Base-by-base conservation (phyloP, 2,797 vertebrate genomes). In the Rousettus madagascariensis region DNA sequence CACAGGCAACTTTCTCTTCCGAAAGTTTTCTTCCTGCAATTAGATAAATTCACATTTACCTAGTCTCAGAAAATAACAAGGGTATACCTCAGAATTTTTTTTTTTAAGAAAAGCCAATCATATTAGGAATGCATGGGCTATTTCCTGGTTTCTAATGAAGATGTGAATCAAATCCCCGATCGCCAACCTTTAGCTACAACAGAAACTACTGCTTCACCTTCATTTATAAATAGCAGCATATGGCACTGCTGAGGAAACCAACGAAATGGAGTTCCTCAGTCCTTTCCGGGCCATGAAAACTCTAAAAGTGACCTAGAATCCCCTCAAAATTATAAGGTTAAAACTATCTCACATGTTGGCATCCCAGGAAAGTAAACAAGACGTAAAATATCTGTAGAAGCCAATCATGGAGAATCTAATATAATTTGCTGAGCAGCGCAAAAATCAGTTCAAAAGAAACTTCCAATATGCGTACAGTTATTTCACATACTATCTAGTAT, bases 1-100 rank as follows among this genome's bases (percentile, higher is more conserved):
- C 77, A 99, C 98, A 1, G 99, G 99, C 1, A 99, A 98, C 95
- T 99, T 99, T 43, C 99, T 99, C 97, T 99, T 99, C 68, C 99
- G 98, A 72, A 99, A 99, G 43, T 97, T 93, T 95, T 99, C 99
- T 59, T 99, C 99, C 99, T 99, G 96, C 86, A 98, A 97, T 36
- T 63, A 74, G 65, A 86, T 90, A 97, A 53, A 84, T 36, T 84
- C 83, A 94, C 57, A 53, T 61, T 97, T 96, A 95, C 33, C 68
- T 4, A 86, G 20, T 77, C 95, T 74, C 91, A 94, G 87, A 82
- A 97, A 97, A 96, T 75, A 96, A 96, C 69, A 69, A 94, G 75
- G 38, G 91, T 96, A n/a, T 33, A 33, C 33, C 33, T 33, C 33
- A 33, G 33, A 33, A 33, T 33, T 33, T 33, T 66, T 85, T 85